Conservation (phyloP, 2,888 invertebrate species). For the Caenorhabditis sp. region DNA sequence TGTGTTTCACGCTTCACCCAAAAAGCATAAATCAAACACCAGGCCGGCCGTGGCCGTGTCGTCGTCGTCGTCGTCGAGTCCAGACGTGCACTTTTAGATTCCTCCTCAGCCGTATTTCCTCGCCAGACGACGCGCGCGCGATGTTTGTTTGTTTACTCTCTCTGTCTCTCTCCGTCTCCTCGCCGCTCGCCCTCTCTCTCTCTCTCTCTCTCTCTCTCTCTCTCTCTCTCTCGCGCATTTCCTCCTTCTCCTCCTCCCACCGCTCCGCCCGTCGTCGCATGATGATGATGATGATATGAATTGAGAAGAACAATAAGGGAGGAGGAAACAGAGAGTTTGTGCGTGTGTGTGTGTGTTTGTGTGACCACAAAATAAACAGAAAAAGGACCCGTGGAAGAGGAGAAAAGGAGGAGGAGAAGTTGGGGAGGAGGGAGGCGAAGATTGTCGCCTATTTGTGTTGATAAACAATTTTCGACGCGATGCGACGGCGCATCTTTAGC, state of each 20-base stretch:
- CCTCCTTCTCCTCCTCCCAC: too few species aligned
- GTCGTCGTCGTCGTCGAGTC: too few species aligned
- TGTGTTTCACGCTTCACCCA: constrained; percentile 18
- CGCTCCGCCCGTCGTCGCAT: too few species aligned
- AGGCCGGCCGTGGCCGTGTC: too few species aligned
- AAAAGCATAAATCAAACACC: constrained; percentile 35
- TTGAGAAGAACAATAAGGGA: constrained; percentile 38
- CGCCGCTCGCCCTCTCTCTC: too few species aligned
- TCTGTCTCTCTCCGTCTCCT: constrained; percentile 29
- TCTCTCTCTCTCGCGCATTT: not conserved
- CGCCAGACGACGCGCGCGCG: constrained; percentile 21
- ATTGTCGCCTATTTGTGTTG: constrained; percentile 38
- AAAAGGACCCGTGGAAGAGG: not conserved
- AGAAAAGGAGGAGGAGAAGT: not conserved
- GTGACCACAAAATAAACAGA: constrained; percentile 32
- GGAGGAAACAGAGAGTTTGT: constrained; percentile 5
- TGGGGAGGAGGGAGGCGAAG: not conserved
- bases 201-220: constrained; percentile 5
- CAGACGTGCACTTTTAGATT: constrained; percentile 37
- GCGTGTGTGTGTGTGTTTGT: constrained; percentile 27
- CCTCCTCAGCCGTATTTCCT: too few species aligned
- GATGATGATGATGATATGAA: constrained; percentile 39
- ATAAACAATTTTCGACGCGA: constrained; percentile 45
- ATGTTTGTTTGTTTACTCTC: constrained; percentile 48
- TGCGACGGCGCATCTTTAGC: not conserved